phyloP scores from a whole-genome alignment of 2,888 invertebrate genomes.

The Temnothorax unifasciatus region DNA sequence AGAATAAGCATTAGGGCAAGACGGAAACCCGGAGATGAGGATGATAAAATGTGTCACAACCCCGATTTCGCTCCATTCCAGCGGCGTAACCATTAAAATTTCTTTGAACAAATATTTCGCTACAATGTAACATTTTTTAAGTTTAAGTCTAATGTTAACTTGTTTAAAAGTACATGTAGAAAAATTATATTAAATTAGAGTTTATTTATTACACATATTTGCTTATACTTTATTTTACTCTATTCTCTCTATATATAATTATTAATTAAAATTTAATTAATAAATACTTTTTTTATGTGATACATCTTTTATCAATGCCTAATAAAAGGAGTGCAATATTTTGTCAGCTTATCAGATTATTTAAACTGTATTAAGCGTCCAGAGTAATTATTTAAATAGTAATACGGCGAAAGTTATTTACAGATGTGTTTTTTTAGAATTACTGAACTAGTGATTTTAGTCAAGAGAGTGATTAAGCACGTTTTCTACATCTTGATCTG shows the following conservation, averaged over 20 bases:
- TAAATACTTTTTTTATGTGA: not conserved
- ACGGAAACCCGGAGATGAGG: slow-evolving; percentile 9
- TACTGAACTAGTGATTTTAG: slow-evolving; percentile 5
- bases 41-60: slow-evolving; percentile 28
- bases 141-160: not conserved
- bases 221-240: not conserved
- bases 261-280: slow-evolving; percentile 1
- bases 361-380: not conserved
- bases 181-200: not conserved
- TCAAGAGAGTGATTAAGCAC: slow-evolving; percentile 30
- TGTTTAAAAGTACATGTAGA: not conserved
- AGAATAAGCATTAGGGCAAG: slow-evolving; percentile 19
- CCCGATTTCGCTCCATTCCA: not conserved
- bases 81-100: not conserved
- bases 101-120: not conserved
- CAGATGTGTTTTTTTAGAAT: not conserved
- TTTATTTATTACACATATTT: not conserved
- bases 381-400: not conserved
- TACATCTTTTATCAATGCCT: not conserved
- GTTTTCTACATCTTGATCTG: slow-evolving; percentile 38
- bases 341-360: not conserved
- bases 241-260: not conserved
- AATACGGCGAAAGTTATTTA: not conserved
- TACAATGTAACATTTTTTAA: not conserved
- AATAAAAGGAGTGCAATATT: not conserved